These are phyloP conservation scores for Branchipolynoe longqiensis DNA, from an alignment of 2,888 invertebrate genomes.

Conservation along the genomic window DNA sequence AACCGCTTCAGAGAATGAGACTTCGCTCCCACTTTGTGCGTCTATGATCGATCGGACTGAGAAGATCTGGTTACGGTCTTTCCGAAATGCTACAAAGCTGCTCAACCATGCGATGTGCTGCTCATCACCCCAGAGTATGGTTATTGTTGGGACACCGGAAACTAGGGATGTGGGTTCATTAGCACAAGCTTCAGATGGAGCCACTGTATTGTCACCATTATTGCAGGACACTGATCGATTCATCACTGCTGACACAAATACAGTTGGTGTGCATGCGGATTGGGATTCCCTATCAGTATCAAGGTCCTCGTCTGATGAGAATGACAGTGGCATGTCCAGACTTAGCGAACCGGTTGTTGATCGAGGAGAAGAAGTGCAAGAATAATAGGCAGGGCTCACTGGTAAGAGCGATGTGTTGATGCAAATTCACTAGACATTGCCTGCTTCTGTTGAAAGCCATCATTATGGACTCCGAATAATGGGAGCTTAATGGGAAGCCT, in stretches of 20 bases:
- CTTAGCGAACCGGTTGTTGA: background rate
- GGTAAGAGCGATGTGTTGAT: too few species aligned
- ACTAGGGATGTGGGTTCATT: background rate
- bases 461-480: too few species aligned
- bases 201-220: too few species aligned
- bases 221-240: too few species aligned
- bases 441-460: too few species aligned
- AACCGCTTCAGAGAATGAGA: background rate
- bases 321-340: background rate
- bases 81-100: slow-evolving; percentile 1
- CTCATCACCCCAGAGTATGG: background rate
- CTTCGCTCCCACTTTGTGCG: background rate
- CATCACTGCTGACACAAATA: background rate
- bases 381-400: too few species aligned
- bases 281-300: background rate
- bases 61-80: background rate
- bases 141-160: background rate
- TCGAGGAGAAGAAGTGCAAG: background rate
- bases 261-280: background rate
- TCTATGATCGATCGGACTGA: background rate
- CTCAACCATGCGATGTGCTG: background rate
- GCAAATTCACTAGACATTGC: too few species aligned
- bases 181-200: too few species aligned
- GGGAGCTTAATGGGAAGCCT: too few species aligned
- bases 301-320: slow-evolving; percentile 3